Evolutionary conservation across 2,113 vertebrate species (phyloP).

Genomic region (Sminthopsis crassicaudata): DNA sequence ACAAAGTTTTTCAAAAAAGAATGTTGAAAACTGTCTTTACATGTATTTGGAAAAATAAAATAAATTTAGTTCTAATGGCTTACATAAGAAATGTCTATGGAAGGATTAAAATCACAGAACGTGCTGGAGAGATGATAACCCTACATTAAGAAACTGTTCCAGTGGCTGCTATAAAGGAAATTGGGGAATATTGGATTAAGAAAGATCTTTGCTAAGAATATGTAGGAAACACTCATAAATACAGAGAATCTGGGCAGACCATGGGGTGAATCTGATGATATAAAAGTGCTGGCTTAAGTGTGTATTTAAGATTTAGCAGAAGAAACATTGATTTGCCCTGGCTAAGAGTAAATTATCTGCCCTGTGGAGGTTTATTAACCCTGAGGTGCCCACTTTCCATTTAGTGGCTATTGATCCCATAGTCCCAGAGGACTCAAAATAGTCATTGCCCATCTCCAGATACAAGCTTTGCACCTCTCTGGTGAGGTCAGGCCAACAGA

Average conservation of each 20-base stretch:
- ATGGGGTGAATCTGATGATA: constrained; percentile 30
- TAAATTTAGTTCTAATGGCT: not conserved
- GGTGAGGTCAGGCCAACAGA: not conserved
- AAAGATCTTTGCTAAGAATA: constrained; percentile 60
- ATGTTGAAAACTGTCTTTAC: too few relatives aligned
- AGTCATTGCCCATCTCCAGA: not conserved
- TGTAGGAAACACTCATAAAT: constrained; percentile 50
- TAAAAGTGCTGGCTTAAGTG: constrained; percentile 43
- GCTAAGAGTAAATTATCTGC: not conserved
- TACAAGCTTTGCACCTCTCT: not conserved
- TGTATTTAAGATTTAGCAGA: constrained; percentile 40
- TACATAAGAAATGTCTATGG: not conserved
- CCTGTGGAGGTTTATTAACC: constrained; percentile 18
- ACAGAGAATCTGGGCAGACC: constrained; percentile 10
- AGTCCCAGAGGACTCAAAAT: not conserved
- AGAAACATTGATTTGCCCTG: constrained; percentile 54
- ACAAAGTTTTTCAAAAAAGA: too few relatives aligned
- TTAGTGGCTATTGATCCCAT: not conserved
- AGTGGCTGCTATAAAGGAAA: constrained; percentile 38
- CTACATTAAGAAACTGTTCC: constrained; percentile 23
- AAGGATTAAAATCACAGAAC: constrained; percentile 13
- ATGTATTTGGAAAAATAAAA: too few relatives aligned
- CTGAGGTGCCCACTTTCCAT: not conserved
- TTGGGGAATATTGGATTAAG: constrained; percentile 62
- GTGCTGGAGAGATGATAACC: not conserved